These are phyloP conservation scores for Pollenia angustigena DNA, from an alignment of 2,888 invertebrate genomes.

Conservation along the genomic window DNA sequence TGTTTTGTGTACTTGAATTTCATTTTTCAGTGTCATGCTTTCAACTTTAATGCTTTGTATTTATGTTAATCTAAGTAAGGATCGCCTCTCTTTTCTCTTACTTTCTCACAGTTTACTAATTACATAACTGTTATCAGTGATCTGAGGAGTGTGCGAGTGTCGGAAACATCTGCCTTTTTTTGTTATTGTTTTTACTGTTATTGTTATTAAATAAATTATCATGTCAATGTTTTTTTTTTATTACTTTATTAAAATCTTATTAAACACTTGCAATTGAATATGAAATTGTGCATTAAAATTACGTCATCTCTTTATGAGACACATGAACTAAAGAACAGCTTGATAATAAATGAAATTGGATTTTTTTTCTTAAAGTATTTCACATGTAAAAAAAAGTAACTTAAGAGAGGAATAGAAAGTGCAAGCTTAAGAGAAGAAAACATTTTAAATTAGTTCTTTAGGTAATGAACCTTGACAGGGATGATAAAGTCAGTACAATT, in stretches of 20 bases:
- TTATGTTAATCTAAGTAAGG: neutral
- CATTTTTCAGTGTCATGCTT: neutral
- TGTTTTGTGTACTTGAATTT: neutral
- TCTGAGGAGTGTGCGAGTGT: neutral
- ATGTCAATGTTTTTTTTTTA: slow-evolving; percentile 66
- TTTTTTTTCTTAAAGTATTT: slow-evolving; percentile 19
- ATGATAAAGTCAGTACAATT: too few species aligned
- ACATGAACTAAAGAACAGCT: neutral
- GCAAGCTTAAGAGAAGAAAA: too few species aligned
- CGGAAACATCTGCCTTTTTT: slow-evolving; percentile 55
- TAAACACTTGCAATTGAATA: slow-evolving; percentile 68
- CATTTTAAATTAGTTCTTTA: too few species aligned
- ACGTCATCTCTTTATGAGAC: slow-evolving; percentile 67
- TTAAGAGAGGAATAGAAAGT: slow-evolving; percentile 1
- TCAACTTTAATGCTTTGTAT: neutral
- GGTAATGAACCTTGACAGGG: too few species aligned
- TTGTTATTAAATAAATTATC: slow-evolving; percentile 60
- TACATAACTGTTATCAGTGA: slow-evolving; percentile 4
- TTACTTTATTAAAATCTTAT: slow-evolving; percentile 67
- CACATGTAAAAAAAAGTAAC: too few species aligned
- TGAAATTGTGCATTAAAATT: slow-evolving; percentile 65
- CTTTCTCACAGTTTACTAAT: neutral
- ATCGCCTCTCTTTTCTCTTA: neutral
- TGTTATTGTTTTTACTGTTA: neutral
- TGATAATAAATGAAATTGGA: slow-evolving; percentile 44